Conservation (phyloP, 2,113 vertebrate genomes). For the Cebidichthys violaceus region DNA sequence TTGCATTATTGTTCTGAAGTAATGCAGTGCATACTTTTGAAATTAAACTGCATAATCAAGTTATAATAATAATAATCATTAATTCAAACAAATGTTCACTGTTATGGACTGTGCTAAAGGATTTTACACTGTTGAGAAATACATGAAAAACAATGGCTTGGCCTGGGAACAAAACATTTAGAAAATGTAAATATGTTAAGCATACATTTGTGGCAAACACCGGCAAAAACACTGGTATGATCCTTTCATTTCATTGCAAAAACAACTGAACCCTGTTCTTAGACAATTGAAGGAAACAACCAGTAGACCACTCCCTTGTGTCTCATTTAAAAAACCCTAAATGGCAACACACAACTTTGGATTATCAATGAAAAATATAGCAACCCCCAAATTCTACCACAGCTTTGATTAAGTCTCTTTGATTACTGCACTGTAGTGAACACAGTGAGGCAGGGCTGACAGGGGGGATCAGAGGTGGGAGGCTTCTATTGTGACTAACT, state of each 20-base stretch:
- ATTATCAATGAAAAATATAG: constrained; percentile 21
- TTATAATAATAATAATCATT: too few species aligned
- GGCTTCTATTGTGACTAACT: constrained; percentile 19
- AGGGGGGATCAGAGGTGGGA: constrained; percentile 9
- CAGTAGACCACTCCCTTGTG: background rate
- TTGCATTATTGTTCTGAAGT: background rate
- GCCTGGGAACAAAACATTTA: background rate
- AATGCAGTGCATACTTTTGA: background rate
- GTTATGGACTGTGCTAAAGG: background rate
- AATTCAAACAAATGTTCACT: background rate
- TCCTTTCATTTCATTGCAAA: background rate
- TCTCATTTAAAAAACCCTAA: constrained; percentile 9
- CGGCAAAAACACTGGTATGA: background rate
- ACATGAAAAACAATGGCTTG: background rate
- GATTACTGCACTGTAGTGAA: constrained; percentile 55
- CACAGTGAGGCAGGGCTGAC: constrained; percentile 35
- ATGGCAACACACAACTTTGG: constrained; percentile 17
- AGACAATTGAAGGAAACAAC: background rate
- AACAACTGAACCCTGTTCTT: background rate
- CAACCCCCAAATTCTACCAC: constrained; percentile 45
- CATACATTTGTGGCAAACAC: background rate
- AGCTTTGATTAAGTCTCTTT: constrained; percentile 73
- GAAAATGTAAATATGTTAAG: background rate
- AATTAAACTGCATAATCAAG: background rate
- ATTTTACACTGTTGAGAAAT: constrained; percentile 1